Conservation (phyloP, 2,888 invertebrate species). For the Dryobotodes eremita region DNA sequence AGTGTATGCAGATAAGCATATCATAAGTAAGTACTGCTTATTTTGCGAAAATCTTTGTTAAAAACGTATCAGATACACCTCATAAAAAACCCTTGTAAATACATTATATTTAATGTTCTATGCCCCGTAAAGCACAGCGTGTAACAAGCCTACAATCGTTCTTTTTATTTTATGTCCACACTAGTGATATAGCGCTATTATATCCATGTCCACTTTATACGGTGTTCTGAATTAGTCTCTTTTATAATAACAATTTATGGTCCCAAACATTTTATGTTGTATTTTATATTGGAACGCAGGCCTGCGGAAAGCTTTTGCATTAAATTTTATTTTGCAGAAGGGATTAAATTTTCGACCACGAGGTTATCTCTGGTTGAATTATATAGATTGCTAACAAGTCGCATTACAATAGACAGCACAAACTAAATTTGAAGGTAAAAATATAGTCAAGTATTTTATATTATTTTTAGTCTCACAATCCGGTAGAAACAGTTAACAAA, state of each 20-base stretch:
- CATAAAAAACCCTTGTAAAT: not conserved
- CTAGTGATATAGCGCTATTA: slow-evolving; percentile 13
- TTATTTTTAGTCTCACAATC: too few relatives aligned
- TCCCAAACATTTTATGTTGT: slow-evolving; percentile 20
- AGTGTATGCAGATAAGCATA: too few relatives aligned
- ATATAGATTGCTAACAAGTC: too few relatives aligned
- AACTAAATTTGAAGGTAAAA: too few relatives aligned
- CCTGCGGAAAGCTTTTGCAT: not conserved
- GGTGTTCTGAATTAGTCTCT: slow-evolving; percentile 28
- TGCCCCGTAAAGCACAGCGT: slow-evolving; percentile 24
- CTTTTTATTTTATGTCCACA: slow-evolving; percentile 42
- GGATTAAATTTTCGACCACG: too few relatives aligned
- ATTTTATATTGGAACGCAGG: not conserved
- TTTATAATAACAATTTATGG: slow-evolving; percentile 34
- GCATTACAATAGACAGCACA: too few relatives aligned
- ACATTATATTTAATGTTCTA: slow-evolving; percentile 22
- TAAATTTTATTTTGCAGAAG: too few relatives aligned
- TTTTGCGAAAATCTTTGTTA: not conserved
- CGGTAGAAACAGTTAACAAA: not conserved
- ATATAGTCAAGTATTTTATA: too few relatives aligned
- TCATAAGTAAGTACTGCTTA: too few relatives aligned
- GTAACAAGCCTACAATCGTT: slow-evolving; percentile 32
- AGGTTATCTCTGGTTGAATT: too few relatives aligned
- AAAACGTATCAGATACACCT: not conserved
- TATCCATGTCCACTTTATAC: slow-evolving; percentile 24